Base-by-base conservation (phyloP, 1,140 invertebrate species). In the Drosophila malerkotliana region DNA sequence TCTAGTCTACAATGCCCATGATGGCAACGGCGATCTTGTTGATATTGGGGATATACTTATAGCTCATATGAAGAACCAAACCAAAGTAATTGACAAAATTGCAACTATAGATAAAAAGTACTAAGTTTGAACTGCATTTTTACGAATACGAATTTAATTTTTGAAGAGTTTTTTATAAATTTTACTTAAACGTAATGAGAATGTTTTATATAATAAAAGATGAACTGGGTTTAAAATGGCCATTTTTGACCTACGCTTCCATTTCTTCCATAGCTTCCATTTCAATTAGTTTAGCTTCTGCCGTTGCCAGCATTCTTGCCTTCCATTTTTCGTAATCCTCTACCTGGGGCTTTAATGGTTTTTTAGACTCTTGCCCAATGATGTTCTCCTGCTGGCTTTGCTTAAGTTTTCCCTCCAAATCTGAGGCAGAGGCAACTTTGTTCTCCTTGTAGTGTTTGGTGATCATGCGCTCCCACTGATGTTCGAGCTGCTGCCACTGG, bases 401-500 rank as follows among this genome's bases (percentile, higher is more conserved):
- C 15, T 79, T 84, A 0, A 75, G 39, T 21, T 90, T 79, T 7
- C 68, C 60, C 1, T 83, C 79, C 18, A 79, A 39, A 32, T 57
- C 67, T 10, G 52, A 24, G 0, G 30, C 51, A 6, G 74, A 10
- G 2, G 10, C 30, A 0, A 59, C 39, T 12, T 52, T 68, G 30
- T 6, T 34, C 15, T 76, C 72, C 26, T 79, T 85, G 34, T 90
- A 52, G 37, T 91, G 77, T 32, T 91, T 90, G 5, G 72, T 49
- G 24, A 91, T 76, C 80, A 92, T 88, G 41, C 77, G 89, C 41
- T 92, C 87, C 92, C 92, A 93, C 30, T 91, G 79, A 15, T 72
- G 75, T 28, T 92, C 78, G 1, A 93, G 57, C 54, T 91, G 88
- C 57, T 90, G 91, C 89, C 91, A 93, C 48, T 93, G 92, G 24